Percentiles rank a stretch among this genome's conserved stretches.
phyloP scores from a whole-genome alignment of 2,113 vertebrate genomes.

The Prochilodus magdalenae region DNA sequence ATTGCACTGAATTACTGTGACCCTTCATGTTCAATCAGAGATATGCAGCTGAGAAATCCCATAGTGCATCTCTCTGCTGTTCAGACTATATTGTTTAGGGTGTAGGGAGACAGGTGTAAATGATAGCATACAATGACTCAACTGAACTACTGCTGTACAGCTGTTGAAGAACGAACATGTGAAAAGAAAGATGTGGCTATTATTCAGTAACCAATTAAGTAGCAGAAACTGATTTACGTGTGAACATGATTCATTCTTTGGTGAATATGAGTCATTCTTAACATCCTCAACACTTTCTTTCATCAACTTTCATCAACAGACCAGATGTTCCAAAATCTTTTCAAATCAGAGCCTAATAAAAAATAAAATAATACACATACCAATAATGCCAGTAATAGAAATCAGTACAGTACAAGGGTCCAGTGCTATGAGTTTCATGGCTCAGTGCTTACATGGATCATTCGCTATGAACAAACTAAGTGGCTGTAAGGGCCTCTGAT shows the following conservation, averaged over 20 bases:
- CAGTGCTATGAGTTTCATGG: no score
- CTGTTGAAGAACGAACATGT: conserved; percentile 46
- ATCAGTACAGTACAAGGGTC: background rate
- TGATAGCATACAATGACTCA: conserved; percentile 47
- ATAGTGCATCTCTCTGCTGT: conserved; percentile 57
- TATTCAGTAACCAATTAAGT: background rate
- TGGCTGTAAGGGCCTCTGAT: no score
- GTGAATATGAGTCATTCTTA: conserved; percentile 28
- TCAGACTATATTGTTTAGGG: conserved; percentile 66
- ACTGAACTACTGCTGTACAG: background rate
- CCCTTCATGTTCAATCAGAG: background rate
- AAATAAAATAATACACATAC: background rate
- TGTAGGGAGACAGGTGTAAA: conserved; percentile 69
- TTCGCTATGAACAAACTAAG: no score
- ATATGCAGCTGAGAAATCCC: conserved; percentile 39
- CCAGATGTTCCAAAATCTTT: conserved; percentile 11
- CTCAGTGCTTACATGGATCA: no score
- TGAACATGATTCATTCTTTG: conserved; percentile 33
- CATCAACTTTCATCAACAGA: conserved; percentile 4
- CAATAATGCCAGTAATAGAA: background rate
- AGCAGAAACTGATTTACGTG: background rate
- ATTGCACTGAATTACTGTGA: background rate
- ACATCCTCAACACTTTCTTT: conserved; percentile 15
- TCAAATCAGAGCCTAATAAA: background rate
- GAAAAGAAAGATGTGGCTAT: background rate